These are phyloP conservation scores for Halictus ligatus DNA, from an alignment of 2,888 invertebrate genomes.

Conservation along the genomic window DNA sequence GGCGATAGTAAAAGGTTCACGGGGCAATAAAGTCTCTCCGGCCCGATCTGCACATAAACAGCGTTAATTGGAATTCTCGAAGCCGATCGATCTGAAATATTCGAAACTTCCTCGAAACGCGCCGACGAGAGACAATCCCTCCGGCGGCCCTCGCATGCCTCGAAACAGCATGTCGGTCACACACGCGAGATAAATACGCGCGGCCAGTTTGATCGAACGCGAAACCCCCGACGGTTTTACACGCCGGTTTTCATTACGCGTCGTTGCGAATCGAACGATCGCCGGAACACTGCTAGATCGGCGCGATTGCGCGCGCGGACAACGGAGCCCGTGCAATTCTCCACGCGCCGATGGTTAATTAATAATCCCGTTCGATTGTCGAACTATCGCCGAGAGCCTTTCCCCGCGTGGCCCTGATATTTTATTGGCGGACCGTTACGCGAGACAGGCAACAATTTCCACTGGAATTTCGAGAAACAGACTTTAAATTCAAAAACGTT, in stretches of 20 bases:
- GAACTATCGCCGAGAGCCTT: constrained; percentile 57
- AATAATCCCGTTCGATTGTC: constrained; percentile 66
- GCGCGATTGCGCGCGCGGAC: constrained; percentile 37
- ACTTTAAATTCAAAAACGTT: not conserved
- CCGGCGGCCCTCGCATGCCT: constrained; percentile 27
- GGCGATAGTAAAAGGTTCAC: not conserved
- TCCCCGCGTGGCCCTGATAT: constrained; percentile 28
- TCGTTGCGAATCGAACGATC: constrained; percentile 38
- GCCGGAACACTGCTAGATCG: constrained; percentile 45
- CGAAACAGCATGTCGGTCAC: constrained; percentile 14
- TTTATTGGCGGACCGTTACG: not conserved
- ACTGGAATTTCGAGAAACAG: not conserved
- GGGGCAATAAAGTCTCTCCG: too few species aligned
- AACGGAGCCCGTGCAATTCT: constrained; percentile 58
- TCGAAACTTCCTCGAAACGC: constrained; percentile 1
- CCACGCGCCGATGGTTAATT: constrained; percentile 66
- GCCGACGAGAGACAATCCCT: constrained; percentile 12
- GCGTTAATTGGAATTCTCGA: not conserved
- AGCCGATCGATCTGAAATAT: constrained; percentile 6
- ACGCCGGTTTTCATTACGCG: constrained; percentile 41
- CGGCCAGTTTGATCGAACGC: constrained; percentile 26
- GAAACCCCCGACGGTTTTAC: constrained; percentile 17
- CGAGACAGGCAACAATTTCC: not conserved
- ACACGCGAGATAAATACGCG: constrained; percentile 9
- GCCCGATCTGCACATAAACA: not conserved